phyloP scores from a whole-genome alignment of 2,113 vertebrate genomes.

The Puffinus mauretanicus region DNA sequence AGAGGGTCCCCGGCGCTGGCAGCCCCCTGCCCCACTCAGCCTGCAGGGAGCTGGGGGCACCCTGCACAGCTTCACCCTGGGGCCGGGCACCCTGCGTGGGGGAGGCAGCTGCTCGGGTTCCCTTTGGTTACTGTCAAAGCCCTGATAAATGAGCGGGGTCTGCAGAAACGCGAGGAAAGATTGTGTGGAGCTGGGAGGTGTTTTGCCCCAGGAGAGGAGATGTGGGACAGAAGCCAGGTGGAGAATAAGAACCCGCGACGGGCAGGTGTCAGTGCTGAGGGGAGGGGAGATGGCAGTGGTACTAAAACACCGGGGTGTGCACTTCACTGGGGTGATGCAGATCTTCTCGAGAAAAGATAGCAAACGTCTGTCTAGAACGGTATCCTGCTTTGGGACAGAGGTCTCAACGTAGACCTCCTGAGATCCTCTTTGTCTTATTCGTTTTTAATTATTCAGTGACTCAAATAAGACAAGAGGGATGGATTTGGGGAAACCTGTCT shows the following conservation, averaged over 20 bases:
- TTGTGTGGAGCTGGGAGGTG: neutral
- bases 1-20: neutral
- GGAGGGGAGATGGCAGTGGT: no score
- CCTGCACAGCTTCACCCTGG: no score
- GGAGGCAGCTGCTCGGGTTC: neutral
- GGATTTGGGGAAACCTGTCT: neutral
- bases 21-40: neutral
- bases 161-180: neutral
- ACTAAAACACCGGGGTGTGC: neutral
- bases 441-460: neutral
- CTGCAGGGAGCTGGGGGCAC: no score
- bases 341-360: neutral
- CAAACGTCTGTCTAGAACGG: neutral
- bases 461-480: neutral
- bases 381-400: neutral
- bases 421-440: neutral
- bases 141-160: rapidly evolving
- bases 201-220: neutral
- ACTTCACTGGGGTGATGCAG: no score
- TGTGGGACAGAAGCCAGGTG: neutral
- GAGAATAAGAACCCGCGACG: neutral
- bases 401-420: neutral
- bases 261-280: neutral
- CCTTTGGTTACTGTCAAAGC: neutral
- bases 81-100: neutral